These are phyloP conservation scores for Chlorodrepanis virens DNA, from an alignment of 2,113 vertebrate species.

Conservation along the genomic window DNA sequence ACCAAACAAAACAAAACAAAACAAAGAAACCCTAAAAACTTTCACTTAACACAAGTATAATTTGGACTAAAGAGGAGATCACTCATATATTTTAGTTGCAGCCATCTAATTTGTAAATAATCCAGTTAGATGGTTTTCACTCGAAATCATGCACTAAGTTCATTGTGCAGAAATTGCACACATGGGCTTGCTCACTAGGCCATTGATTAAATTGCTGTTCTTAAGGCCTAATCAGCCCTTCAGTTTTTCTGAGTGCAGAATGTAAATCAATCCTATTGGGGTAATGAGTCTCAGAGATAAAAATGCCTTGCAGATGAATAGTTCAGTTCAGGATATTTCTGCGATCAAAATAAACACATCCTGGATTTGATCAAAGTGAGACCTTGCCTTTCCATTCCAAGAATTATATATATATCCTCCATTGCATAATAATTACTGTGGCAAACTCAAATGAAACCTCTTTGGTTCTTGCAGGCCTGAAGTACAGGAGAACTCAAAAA, in stretches of 20 bases:
- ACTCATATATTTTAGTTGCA: not conserved
- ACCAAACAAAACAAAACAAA: not conserved
- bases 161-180: not conserved
- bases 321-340: not conserved
- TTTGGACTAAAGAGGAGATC: constrained; percentile 8
- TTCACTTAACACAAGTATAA: not conserved
- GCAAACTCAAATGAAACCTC: not conserved
- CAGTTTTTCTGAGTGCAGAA: not conserved
- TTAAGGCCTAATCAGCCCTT: not conserved
- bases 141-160: not conserved
- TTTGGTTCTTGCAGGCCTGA: not conserved
- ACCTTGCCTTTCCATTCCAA: not conserved
- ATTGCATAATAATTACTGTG: accelerated
- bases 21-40: not conserved
- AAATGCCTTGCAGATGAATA: not conserved
- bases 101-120: constrained; percentile 23
- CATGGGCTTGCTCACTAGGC: not conserved
- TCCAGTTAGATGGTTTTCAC: not conserved
- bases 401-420: not conserved
- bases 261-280: not conserved
- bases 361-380: not conserved
- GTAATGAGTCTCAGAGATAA: not conserved
- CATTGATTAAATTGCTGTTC: constrained; percentile 13
- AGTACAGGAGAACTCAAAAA: not conserved
- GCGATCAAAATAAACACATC: not conserved